Conservation (phyloP, 2,797 vertebrate genomes). For the Spatula versicolor region DNA sequence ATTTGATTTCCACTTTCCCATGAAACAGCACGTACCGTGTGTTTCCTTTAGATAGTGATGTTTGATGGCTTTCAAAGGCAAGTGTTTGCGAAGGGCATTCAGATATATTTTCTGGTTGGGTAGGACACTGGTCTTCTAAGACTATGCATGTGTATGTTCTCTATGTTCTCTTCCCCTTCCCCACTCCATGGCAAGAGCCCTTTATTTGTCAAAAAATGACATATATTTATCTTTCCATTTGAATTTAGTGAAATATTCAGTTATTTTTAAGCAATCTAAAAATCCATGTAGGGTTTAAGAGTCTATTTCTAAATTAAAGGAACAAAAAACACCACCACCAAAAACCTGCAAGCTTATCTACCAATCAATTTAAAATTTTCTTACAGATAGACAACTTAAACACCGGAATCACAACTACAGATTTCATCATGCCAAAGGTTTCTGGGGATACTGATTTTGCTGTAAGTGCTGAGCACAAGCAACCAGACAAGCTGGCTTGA, state of each 20-base stretch:
- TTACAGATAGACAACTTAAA: neutral
- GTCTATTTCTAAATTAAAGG: neutral
- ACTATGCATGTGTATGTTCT: neutral
- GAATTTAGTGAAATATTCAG: neutral
- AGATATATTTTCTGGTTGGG: neutral
- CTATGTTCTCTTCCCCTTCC: neutral
- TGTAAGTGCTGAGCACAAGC: neutral
- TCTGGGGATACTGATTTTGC: neutral
- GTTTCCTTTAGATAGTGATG: neutral
- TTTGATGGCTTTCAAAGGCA: neutral
- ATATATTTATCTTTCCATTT: neutral
- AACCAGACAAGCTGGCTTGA: neutral
- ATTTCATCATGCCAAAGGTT: neutral
- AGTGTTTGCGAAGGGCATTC: neutral
- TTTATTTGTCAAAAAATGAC: neutral
- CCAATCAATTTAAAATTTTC: neutral
- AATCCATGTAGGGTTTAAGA: neutral
- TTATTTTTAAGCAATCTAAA: neutral
- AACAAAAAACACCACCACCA: neutral
- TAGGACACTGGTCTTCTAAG: neutral
- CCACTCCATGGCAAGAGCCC: neutral
- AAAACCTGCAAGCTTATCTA: neutral
- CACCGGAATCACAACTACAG: neutral
- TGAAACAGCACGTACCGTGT: accelerated
- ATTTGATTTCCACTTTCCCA: neutral